Percentiles rank a stretch among this genome's conserved stretches.
Evolutionary conservation across 92 coral and sea anemone genomes (phyloP).

Genomic region (Palythoa heliodiscus): DNA sequence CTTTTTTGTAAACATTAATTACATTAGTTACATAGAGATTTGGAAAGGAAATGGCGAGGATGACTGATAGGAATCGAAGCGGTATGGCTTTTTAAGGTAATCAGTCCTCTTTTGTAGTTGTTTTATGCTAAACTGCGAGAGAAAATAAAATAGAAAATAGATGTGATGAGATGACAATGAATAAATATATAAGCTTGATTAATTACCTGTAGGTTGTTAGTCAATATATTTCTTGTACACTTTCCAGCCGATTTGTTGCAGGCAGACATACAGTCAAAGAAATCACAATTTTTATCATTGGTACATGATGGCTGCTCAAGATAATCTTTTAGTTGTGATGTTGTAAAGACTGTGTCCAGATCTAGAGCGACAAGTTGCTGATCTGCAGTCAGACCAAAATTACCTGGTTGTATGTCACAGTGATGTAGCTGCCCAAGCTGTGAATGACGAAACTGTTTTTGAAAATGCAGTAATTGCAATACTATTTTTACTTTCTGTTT

Average conservation of each 20-base stretch:
- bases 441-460: conserved; percentile 61
- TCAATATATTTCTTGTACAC: conserved; percentile 63
- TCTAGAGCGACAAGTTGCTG: conserved; percentile 74
- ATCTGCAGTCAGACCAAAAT: conserved; percentile 78
- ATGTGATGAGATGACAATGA: no score
- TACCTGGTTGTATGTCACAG: conserved; percentile 93
- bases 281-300: conserved; percentile 71
- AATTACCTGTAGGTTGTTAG: conserved; percentile 84
- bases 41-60: no score
- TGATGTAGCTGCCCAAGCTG: conserved; percentile 74
- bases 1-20: no score
- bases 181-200: no score
- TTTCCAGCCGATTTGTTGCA: conserved; percentile 61
- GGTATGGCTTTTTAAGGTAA: no score
- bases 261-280: conserved; percentile 85
- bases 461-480: conserved; percentile 64
- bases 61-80: no score
- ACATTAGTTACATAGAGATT: no score
- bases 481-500: conserved; percentile 63
- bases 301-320: conserved; percentile 79
- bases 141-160: no score
- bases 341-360: conserved; percentile 74
- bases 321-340: conserved; percentile 62
- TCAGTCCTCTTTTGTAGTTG: no score
- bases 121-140: no score